phyloP scores from a whole-genome alignment of 2,797 vertebrate genomes.

The Scarus forsteni region DNA sequence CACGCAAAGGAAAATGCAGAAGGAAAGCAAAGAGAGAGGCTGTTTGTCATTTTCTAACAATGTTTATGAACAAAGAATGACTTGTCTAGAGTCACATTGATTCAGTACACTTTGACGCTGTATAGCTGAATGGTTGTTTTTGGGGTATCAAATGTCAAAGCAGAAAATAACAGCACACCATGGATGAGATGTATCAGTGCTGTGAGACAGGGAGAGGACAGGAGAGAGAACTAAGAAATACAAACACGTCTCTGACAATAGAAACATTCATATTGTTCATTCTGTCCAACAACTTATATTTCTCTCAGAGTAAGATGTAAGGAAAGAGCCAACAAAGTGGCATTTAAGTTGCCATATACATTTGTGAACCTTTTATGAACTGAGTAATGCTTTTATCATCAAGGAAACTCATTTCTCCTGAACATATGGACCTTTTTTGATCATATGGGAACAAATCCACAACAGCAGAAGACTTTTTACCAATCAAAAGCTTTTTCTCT shows the following conservation, averaged over 20 bases:
- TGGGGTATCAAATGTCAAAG: constrained; percentile 20
- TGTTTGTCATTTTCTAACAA: constrained; percentile 22
- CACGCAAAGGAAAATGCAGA: constrained; percentile 3
- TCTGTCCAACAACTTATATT: constrained; percentile 20
- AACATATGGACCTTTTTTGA: not conserved
- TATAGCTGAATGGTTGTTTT: constrained; percentile 30
- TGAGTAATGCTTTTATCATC: constrained; percentile 4
- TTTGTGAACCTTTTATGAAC: constrained; percentile 14
- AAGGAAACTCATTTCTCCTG: constrained; percentile 1
- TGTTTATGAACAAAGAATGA: constrained; percentile 22
- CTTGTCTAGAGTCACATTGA: constrained; percentile 28
- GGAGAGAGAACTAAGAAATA: constrained; percentile 18
- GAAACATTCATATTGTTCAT: constrained; percentile 13
- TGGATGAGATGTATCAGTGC: not conserved
- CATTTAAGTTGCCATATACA: constrained; percentile 20
- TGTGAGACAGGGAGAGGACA: constrained; percentile 15
- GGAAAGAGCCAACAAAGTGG: constrained; percentile 5
- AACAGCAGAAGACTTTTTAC: not conserved
- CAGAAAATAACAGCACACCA: constrained; percentile 11
- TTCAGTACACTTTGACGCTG: constrained; percentile 19
- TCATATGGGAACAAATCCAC: not conserved
- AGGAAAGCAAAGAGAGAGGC: constrained; percentile 11
- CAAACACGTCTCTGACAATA: constrained; percentile 29
- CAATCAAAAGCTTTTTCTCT: constrained; percentile 3
- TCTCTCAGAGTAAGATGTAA: not conserved